Percentiles rank a stretch among this genome's conserved stretches.
These are phyloP conservation scores for Entomobrya proxima DNA, from an alignment of 2,888 invertebrate genomes.

Conservation along the genomic window DNA sequence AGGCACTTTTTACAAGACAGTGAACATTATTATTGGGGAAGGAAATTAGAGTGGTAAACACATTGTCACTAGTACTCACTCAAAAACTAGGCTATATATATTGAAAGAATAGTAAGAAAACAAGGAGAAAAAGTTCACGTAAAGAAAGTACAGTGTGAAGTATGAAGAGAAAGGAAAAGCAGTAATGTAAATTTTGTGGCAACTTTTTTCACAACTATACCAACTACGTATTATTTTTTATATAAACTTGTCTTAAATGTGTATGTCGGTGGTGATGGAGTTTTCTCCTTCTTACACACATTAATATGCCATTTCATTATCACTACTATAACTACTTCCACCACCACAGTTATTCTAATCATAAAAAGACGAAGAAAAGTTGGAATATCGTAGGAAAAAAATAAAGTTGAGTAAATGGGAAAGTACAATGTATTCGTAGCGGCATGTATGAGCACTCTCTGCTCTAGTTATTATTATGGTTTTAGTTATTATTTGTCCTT, in stretches of 20 bases:
- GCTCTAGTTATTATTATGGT: background rate
- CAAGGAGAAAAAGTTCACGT: background rate
- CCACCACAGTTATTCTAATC: no score
- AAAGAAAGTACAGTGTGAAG: no score
- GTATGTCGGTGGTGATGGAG: no score
- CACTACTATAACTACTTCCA: no score
- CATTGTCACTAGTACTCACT: background rate
- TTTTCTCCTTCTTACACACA: background rate
- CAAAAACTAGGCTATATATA: background rate
- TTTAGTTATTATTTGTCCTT: background rate
- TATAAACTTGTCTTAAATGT: no score
- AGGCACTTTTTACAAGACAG: background rate
- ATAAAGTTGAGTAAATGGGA: background rate
- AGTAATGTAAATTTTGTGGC: background rate
- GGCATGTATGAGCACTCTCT: background rate
- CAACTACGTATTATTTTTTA: background rate
- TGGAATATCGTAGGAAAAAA: no score
- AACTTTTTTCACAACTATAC: background rate
- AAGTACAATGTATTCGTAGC: background rate
- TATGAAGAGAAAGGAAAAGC: background rate
- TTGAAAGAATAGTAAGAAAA: background rate
- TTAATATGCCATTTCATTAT: no score
- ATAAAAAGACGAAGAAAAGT: no score
- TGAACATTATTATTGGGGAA: background rate
- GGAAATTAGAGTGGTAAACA: background rate